These are phyloP conservation scores for Dicentrarchus labrax DNA, from an alignment of 2,113 vertebrate genomes.

Conservation along the genomic window DNA sequence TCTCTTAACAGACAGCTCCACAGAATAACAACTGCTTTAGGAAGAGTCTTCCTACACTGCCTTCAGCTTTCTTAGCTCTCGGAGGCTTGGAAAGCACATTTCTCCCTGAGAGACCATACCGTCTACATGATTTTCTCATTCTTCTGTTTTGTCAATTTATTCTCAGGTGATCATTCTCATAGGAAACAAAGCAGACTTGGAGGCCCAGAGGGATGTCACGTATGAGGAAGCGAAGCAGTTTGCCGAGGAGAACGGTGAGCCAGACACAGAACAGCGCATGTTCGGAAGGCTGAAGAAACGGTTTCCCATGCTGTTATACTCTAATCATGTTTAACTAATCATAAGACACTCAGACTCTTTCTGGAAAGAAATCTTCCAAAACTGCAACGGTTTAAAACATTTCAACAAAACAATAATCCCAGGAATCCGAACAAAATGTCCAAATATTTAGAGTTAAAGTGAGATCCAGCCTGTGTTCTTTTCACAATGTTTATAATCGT, in stretches of 20 bases:
- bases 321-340: background rate
- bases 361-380: background rate
- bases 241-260: constrained; percentile 97
- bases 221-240: constrained; percentile 99
- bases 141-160: constrained; percentile 4
- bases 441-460: constrained; percentile 20
- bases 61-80: background rate
- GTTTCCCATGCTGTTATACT: background rate
- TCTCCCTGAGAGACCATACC: background rate
- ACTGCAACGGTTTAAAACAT: background rate
- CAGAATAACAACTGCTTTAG: background rate
- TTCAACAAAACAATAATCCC: constrained; percentile 7
- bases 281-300: constrained; percentile 55
- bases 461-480: background rate
- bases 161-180: constrained; percentile 98
- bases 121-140: constrained; percentile 4
- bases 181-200: constrained; percentile 99
- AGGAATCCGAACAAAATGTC: constrained; percentile 68
- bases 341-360: background rate
- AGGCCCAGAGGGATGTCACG: constrained; percentile 98
- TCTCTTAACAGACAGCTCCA: background rate
- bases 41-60: background rate
- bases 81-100: background rate
- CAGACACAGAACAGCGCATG: constrained; percentile 81
- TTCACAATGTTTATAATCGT: constrained; percentile 15